A percentile compares a stretch with the other conserved stretches of the same genome.
These are phyloP conservation scores for Eudorcas thomsonii DNA, from an alignment of 2,113 vertebrate genomes.

Conservation along the genomic window DNA sequence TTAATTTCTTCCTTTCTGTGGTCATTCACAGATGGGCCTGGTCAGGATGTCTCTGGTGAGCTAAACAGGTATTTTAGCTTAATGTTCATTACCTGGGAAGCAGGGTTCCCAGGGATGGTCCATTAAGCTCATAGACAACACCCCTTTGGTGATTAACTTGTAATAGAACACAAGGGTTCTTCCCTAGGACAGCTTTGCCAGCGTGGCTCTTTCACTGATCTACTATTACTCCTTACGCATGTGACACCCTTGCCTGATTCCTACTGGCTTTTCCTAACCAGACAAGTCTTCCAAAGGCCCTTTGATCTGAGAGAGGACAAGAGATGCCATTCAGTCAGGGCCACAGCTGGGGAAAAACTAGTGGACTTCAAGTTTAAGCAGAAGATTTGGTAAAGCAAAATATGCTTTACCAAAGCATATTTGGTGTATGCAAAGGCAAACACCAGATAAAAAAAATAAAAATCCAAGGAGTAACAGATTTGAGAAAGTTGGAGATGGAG, in stretches of 20 bases:
- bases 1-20: background rate
- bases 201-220: fast-evolving
- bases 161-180: background rate
- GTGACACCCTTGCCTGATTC: background rate
- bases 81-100: background rate
- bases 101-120: background rate
- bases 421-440: conserved; percentile 36
- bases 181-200: background rate
- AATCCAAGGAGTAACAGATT: background rate
- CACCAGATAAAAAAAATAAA: background rate
- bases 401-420: too few relatives aligned
- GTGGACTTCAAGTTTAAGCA: background rate
- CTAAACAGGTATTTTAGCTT: background rate
- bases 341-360: background rate
- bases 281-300: background rate
- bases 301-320: background rate
- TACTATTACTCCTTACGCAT: background rate
- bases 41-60: background rate
- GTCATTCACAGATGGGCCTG: background rate
- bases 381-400: background rate
- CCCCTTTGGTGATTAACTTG: background rate
- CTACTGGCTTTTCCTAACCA: background rate
- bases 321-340: background rate
- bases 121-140: background rate
- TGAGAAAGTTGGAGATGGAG: background rate